These are phyloP conservation scores for Phymastichus coffea DNA, from an alignment of 1,140 invertebrate species.

Conservation along the genomic window DNA sequence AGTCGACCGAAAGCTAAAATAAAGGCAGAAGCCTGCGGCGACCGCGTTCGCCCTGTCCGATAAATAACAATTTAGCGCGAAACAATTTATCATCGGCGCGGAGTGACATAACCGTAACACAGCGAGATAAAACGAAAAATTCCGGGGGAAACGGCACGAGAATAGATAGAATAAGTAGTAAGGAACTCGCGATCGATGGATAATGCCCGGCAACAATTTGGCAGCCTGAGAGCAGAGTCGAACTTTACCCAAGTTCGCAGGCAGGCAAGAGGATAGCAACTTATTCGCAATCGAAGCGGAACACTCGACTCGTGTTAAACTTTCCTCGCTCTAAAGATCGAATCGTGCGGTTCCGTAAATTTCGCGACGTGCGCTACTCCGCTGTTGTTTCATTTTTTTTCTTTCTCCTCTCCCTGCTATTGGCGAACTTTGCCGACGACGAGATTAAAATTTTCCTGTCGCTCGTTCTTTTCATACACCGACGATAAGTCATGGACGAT, in stretches of 20 bases:
- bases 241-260: constrained; percentile 18
- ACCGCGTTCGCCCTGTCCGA: too few relatives aligned
- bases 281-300: constrained; percentile 20
- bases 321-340: constrained; percentile 9
- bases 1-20: too few relatives aligned
- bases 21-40: too few relatives aligned
- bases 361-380: constrained; percentile 13
- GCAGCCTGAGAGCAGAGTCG: constrained; percentile 4
- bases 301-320: constrained; percentile 18
- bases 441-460: constrained; percentile 24
- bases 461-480: too few relatives aligned
- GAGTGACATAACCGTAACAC: neutral
- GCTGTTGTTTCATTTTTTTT: neutral
- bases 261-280: neutral
- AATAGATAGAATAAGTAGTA: neutral
- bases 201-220: constrained; percentile 21
- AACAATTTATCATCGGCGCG: too few relatives aligned
- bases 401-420: neutral
- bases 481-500: too few relatives aligned
- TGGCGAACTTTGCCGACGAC: neutral
- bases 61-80: too few relatives aligned
- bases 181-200: neutral
- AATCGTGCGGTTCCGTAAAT: constrained; percentile 26
- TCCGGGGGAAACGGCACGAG: neutral
- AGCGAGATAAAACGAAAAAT: neutral